Percentiles rank a stretch among this genome's conserved stretches.
phyloP scores from a whole-genome alignment of 1,140 invertebrate genomes.

The Solen grandis region DNA sequence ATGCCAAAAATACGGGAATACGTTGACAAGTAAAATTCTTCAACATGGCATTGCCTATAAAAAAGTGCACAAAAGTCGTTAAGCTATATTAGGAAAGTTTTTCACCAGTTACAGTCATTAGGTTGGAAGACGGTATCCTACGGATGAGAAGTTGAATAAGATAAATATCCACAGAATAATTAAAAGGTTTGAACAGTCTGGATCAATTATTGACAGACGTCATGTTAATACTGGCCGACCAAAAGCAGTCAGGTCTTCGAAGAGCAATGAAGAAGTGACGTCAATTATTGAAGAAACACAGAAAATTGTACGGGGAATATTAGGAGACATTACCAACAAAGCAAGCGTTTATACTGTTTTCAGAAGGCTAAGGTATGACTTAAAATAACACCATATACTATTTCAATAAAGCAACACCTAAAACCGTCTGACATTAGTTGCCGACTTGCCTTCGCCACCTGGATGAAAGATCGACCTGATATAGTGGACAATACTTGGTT shows the following conservation, averaged over 20 bases:
- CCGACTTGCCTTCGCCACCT: neutral
- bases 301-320: neutral
- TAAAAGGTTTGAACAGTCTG: conserved; percentile 9
- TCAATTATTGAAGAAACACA: conserved; percentile 7
- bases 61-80: conserved; percentile 13
- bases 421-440: conserved; percentile 12
- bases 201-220: neutral
- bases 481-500: conserved; percentile 13
- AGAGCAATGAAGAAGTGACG: conserved; percentile 14
- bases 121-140: neutral
- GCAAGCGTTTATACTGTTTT: conserved; percentile 10
- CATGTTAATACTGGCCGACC: conserved; percentile 11
- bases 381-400: conserved; percentile 13
- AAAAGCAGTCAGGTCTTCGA: neutral
- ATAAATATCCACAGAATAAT: conserved; percentile 13
- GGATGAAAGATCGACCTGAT: neutral
- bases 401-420: conserved; percentile 20
- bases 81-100: conserved; percentile 13
- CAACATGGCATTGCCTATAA: conserved; percentile 3
- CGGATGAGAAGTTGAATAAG: neutral
- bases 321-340: conserved; percentile 13
- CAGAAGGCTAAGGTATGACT: conserved; percentile 20
- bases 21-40: neutral
- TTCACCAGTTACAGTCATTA: conserved; percentile 16
- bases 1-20: conserved; percentile 7